Evolutionary conservation across 53 echinoderm and acorn worm genomes (phyloP).

Genomic region (Hippasteria phrygiana): DNA sequence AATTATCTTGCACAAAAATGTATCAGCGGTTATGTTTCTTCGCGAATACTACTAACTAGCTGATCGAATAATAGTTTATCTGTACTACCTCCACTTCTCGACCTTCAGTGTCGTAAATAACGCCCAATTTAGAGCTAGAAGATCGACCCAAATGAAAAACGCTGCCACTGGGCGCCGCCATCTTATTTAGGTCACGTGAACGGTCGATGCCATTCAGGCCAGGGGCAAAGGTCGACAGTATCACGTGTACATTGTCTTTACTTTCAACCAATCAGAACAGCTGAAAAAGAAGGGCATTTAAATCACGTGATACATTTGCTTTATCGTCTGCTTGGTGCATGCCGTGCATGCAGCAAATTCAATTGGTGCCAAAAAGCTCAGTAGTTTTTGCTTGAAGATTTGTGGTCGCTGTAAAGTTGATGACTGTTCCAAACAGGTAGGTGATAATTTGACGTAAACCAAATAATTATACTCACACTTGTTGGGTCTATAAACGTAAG

Average conservation of each 20-base stretch:
- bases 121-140: conserved; percentile 73
- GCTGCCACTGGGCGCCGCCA: conserved; percentile 70
- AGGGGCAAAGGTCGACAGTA: conserved; percentile 20
- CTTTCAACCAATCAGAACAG: conserved; percentile 47
- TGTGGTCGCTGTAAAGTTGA: too few relatives aligned
- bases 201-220: conserved; percentile 45
- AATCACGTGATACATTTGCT: conserved; percentile 1
- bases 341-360: neutral
- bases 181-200: conserved; percentile 67
- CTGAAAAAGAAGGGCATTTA: neutral
- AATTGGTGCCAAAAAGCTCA: neutral
- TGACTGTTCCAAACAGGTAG: too few relatives aligned
- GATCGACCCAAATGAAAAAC: conserved; percentile 59
- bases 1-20: neutral
- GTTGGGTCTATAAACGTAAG: too few relatives aligned
- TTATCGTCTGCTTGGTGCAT: conserved; percentile 50
- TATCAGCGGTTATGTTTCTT: neutral
- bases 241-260: conserved; percentile 29
- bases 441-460: too few relatives aligned
- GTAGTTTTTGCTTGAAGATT: neutral
- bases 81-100: conserved; percentile 83
- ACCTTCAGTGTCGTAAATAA: conserved; percentile 83
- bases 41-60: too few relatives aligned
- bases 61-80: neutral
- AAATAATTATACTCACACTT: too few relatives aligned